A percentile compares a stretch with the other conserved stretches of the same genome.
Conservation (phyloP, 1,140 invertebrate species). For the Radopholus similis region DNA sequence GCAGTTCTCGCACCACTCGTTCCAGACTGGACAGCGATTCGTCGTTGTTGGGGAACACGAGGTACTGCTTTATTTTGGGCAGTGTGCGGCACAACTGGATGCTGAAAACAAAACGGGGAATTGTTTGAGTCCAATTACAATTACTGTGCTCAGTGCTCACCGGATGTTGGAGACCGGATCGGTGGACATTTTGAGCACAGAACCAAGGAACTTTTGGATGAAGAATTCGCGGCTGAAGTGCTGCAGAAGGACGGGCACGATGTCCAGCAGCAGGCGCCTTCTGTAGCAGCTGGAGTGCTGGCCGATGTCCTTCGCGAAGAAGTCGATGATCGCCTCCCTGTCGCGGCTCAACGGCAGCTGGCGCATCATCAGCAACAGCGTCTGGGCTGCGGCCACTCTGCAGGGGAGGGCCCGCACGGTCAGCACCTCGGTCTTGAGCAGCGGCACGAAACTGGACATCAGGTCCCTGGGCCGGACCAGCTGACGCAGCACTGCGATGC, state of each 20-base stretch:
- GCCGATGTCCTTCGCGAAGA: constrained; percentile 61
- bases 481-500: constrained; percentile 34
- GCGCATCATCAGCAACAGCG: constrained; percentile 61
- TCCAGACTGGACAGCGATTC: constrained; percentile 39
- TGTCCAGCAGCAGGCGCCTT: constrained; percentile 62
- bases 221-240: constrained; percentile 63
- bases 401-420: constrained; percentile 63
- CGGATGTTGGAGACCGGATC: constrained; percentile 11
- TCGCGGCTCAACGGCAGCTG: constrained; percentile 59
- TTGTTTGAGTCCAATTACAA: neutral
- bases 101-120: constrained; percentile 32
- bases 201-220: constrained; percentile 62
- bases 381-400: constrained; percentile 60
- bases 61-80: constrained; percentile 61
- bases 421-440: constrained; percentile 55
- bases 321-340: constrained; percentile 59
- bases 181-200: constrained; percentile 59
- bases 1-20: constrained; percentile 41
- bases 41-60: constrained; percentile 62
- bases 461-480: constrained; percentile 38
- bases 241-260: constrained; percentile 61
- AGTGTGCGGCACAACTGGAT: constrained; percentile 62
- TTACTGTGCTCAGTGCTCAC: neutral
- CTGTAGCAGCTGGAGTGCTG: constrained; percentile 61
- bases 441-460: constrained; percentile 45